Percentiles rank a stretch among this genome's conserved stretches.
These are phyloP conservation scores for Stomatorhinus walkeri DNA, from an alignment of 2,797 vertebrate species.

Conservation along the genomic window DNA sequence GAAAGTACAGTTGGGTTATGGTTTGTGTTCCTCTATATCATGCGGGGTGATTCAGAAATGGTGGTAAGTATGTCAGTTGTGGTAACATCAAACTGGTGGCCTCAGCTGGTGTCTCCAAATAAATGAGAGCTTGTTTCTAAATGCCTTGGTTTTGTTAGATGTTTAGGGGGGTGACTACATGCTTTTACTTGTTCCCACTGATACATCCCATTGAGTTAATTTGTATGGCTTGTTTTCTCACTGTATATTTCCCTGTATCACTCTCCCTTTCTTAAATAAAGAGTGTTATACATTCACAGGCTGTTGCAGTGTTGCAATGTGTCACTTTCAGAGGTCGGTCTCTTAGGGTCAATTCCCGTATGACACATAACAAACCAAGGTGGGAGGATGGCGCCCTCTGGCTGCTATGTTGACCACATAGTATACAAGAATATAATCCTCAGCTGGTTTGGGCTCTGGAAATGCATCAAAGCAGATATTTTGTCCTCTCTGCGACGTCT, in stretches of 20 bases:
- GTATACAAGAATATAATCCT: not conserved
- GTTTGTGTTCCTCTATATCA: not conserved
- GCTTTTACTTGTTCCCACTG: constrained; percentile 23
- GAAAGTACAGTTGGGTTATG: not conserved
- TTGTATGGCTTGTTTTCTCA: constrained; percentile 28
- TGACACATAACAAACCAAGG: not conserved
- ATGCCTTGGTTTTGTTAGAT: constrained; percentile 31
- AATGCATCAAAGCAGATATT: not conserved
- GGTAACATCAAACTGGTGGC: not conserved
- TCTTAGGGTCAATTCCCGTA: constrained; percentile 39
- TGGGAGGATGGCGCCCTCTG: not conserved
- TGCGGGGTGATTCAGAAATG: not conserved
- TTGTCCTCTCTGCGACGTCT: not conserved
- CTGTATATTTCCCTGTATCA: constrained; percentile 51
- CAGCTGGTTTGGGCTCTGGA: not conserved
- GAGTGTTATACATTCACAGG: constrained; percentile 46
- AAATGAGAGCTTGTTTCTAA: constrained; percentile 46
- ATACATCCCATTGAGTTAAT: constrained; percentile 31
- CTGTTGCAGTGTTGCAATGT: constrained; percentile 48
- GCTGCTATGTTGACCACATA: not conserved
- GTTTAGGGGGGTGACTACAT: constrained; percentile 42
- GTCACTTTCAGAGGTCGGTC: constrained; percentile 48
- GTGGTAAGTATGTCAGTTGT: constrained; percentile 38
- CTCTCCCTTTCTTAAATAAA: constrained; percentile 54
- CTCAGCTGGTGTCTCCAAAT: constrained; percentile 14